Evolutionary conservation across 2,888 invertebrate species (phyloP), one percentile per base, ranked within the genome.

Genomic region (Spodoptera littoralis): DNA sequence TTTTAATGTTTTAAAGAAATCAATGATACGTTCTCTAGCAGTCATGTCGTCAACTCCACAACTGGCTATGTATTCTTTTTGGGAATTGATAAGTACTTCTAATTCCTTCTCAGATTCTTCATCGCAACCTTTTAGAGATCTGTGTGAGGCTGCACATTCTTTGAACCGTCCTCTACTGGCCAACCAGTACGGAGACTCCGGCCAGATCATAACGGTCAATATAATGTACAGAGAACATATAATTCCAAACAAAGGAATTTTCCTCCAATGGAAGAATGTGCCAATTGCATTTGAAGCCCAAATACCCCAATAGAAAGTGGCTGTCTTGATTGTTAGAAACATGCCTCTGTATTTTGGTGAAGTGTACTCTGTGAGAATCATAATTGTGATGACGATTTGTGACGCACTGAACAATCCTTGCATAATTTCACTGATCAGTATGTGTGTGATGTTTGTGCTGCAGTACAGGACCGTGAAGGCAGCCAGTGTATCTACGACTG

Each of bases 151-250:
- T 22, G 77, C 77, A 53, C 88, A 85, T 50, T 87, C 84, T 5
- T 84, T 69, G 43, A 80, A 86, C 9, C 76, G 73, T 11, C 77
- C 81, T 67, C 75, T 84, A 22, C 78, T 86, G 0, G 88, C 88
- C 11, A 90, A 63, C 89, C 89, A 90, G 36, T 61, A 75, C 1
- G 80, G 82, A 1, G 78, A 77, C 36, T 83, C 83, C 0, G 82
- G 82, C 65, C 78, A 77, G 0, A 65, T 12, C 0, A 62, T 24
- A 4, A 54, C 49, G 11, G 75, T 75, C 0, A 77, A 0, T 42
- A 82, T 63, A 4, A 57, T 70, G 27, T 80, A 81, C 0, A 63
- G 0, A 1, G 78, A 66, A 42, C 73, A 79, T 0, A 57, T 8
- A 0, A 83, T 64, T 0, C 80, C 84, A 11, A 81, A 49, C 0